These are phyloP conservation scores for Pitangus sulphuratus DNA, from an alignment of 2,797 vertebrate genomes.

Conservation along the genomic window DNA sequence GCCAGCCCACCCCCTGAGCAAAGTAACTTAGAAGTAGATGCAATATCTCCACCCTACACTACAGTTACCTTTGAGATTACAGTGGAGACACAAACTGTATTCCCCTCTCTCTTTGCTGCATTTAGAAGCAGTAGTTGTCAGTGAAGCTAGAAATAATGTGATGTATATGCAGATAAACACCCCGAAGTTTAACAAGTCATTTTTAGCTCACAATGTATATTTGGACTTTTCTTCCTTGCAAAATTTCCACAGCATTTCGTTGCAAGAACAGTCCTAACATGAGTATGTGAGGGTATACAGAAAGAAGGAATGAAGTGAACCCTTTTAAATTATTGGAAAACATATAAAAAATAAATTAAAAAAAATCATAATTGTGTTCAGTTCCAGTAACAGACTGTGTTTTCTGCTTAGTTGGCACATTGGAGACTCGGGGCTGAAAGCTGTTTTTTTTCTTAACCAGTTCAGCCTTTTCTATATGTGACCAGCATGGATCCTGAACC, in stretches of 20 bases:
- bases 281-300: background rate
- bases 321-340: background rate
- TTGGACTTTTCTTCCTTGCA: background rate
- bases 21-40: background rate
- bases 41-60: background rate
- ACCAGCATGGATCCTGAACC: conserved; percentile 10
- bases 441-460: background rate
- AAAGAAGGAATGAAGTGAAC: background rate
- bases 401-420: background rate
- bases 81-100: background rate
- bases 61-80: background rate
- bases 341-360: background rate
- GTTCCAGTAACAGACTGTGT: background rate
- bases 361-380: background rate
- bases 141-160: background rate
- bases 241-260: background rate
- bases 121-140: background rate
- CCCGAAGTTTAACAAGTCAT: background rate
- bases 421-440: background rate
- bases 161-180: background rate
- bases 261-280: background rate
- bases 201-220: background rate
- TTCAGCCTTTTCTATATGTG: conserved; percentile 2
- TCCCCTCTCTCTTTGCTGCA: background rate
- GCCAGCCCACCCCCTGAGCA: background rate